phyloP scores from a whole-genome alignment of 2,113 vertebrate genomes.

The Elaphurus davidianus region DNA sequence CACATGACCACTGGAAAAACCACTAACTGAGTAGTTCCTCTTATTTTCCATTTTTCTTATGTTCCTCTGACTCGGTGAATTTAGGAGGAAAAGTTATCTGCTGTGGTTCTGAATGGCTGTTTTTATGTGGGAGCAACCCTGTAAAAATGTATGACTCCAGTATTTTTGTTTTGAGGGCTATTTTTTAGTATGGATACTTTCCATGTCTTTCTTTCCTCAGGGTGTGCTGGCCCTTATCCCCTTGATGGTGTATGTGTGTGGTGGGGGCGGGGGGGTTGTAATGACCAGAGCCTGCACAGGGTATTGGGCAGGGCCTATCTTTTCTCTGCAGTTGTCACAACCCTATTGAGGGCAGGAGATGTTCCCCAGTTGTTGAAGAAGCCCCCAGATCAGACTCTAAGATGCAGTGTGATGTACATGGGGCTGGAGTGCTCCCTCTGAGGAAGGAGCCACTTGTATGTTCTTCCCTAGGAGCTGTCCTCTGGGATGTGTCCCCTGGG shows the following conservation, averaged over 20 bases:
- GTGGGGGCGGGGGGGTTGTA: fast-evolving
- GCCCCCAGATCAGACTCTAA: neutral
- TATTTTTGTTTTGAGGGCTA: neutral
- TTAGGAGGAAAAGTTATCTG: neutral
- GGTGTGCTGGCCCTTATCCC: neutral
- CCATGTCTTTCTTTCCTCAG: neutral
- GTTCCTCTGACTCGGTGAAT: neutral
- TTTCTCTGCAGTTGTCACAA: neutral
- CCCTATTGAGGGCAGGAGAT: neutral
- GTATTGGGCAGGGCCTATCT: neutral
- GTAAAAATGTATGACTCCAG: neutral
- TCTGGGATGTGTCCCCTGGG: neutral
- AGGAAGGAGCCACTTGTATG: neutral
- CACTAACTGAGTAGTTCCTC: neutral
- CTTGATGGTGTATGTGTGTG: neutral
- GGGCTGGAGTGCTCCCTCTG: neutral
- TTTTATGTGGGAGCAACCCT: neutral
- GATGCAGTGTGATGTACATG: neutral
- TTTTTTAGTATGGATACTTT: neutral
- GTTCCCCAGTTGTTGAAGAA: neutral
- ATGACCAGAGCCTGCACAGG: neutral
- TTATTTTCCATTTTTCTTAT: neutral
- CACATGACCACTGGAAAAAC: too few relatives aligned
- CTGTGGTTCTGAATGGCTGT: neutral
- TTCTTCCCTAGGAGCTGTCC: neutral